Percentiles rank a stretch among this genome's conserved stretches.
These are phyloP conservation scores for Paelopatides confundens DNA, from an alignment of 53 echinoderm and acorn worm species.

Conservation along the genomic window DNA sequence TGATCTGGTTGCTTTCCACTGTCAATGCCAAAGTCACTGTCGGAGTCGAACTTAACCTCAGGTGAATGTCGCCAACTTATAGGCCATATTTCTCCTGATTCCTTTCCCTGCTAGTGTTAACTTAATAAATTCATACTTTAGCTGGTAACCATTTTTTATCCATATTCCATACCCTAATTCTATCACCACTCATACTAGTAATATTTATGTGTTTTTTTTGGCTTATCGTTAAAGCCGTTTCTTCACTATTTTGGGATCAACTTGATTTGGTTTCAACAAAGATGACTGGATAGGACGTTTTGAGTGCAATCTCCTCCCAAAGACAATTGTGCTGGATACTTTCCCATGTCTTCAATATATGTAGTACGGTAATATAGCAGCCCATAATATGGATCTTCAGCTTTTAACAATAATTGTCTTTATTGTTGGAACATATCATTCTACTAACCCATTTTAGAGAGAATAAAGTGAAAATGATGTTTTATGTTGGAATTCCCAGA, in stretches of 20 bases:
- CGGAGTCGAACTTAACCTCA: no score
- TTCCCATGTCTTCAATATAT: not conserved
- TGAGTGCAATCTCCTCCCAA: conserved; percentile 5
- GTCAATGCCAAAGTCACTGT: no score
- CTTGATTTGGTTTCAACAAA: not conserved
- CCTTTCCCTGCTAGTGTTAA: no score
- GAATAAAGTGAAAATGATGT: not conserved
- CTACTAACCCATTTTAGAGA: conserved; percentile 59
- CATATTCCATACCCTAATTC: no score
- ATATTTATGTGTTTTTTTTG: no score
- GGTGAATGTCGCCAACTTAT: no score
- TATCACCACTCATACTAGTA: no score
- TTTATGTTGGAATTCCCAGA: not conserved
- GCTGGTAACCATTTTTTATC: no score
- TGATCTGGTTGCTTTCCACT: no score
- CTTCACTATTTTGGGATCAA: not conserved
- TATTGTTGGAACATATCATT: conserved; percentile 43
- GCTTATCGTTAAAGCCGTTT: no score
- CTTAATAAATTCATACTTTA: no score
- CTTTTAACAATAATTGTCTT: conserved; percentile 32
- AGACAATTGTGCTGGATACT: not conserved
- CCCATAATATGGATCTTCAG: not conserved
- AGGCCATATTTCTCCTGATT: no score
- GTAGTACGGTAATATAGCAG: conserved; percentile 11
- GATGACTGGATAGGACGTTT: conserved; percentile 8